Evolutionary conservation across 2,113 vertebrate species (phyloP).

Genomic region (Peucedramus taeniatus): DNA sequence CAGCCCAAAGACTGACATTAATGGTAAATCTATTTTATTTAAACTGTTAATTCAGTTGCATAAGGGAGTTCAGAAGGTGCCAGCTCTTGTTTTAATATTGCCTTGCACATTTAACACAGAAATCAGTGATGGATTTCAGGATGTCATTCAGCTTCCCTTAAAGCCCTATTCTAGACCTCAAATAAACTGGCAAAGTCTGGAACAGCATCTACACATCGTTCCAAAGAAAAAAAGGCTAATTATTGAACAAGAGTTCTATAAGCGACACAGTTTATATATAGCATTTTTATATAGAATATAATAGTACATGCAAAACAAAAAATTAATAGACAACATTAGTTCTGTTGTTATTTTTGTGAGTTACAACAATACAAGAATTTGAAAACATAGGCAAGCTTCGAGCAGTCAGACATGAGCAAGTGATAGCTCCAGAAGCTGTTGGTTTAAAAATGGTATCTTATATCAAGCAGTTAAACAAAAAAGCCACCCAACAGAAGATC

Average conservation of each 20-base stretch:
- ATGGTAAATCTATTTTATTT: background rate
- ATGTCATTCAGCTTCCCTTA: background rate
- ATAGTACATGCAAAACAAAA: background rate
- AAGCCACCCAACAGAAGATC: background rate
- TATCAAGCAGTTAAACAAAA: background rate
- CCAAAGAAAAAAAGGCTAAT: background rate
- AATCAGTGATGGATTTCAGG: background rate
- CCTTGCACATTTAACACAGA: background rate
- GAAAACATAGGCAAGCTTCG: background rate
- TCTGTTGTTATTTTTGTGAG: background rate
- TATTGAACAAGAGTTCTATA: background rate
- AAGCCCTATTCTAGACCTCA: background rate
- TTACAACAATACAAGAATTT: background rate
- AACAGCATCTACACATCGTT: background rate
- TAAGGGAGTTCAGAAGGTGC: background rate
- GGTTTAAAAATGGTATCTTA: background rate
- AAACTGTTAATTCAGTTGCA: background rate
- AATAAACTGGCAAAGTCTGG: background rate
- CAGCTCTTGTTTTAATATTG: background rate
- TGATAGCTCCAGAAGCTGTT: background rate
- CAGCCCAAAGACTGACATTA: background rate
- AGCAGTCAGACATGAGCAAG: background rate
- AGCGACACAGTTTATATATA: background rate
- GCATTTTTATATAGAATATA: background rate
- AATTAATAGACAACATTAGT: background rate